phyloP scores from a whole-genome alignment of 2,113 vertebrate species.

The Hyperopisus bebe region DNA sequence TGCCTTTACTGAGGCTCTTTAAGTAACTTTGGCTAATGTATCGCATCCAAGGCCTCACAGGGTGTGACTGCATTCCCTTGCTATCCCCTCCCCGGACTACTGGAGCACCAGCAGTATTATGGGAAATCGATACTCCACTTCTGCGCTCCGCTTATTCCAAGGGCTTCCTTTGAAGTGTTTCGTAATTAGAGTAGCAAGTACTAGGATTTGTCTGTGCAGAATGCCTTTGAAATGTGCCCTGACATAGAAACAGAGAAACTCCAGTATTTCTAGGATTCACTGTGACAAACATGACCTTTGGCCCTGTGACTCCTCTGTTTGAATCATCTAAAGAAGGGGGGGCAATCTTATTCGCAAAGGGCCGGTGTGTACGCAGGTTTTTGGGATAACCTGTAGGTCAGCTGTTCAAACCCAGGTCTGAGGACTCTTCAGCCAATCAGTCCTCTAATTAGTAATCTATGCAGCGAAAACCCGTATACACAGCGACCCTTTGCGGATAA shows the following conservation, averaged over 20 bases:
- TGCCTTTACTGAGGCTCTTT: neutral
- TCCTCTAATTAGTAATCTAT: no score
- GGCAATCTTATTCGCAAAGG: no score
- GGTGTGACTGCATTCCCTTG: neutral
- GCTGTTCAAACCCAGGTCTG: no score
- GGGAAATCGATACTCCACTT: constrained; percentile 1
- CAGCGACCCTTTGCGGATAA: no score
- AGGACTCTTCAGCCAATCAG: no score
- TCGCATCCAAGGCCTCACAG: neutral
- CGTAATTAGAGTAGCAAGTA: neutral
- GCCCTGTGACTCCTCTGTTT: neutral
- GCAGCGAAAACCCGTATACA: no score
- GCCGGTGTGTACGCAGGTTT: no score
- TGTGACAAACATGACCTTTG: neutral
- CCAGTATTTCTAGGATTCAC: neutral
- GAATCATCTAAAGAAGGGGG: neutral
- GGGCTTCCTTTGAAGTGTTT: neutral
- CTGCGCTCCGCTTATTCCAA: neutral
- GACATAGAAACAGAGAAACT: neutral
- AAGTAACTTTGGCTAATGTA: neutral
- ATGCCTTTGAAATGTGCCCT: neutral
- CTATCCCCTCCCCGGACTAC: neutral
- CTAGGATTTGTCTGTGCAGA: neutral
- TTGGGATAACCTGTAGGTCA: no score
- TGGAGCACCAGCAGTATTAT: neutral